A percentile compares a stretch with the other conserved stretches of the same genome.
Evolutionary conservation across 2,797 vertebrate genomes (phyloP).

Genomic region (Carduelis carduelis): DNA sequence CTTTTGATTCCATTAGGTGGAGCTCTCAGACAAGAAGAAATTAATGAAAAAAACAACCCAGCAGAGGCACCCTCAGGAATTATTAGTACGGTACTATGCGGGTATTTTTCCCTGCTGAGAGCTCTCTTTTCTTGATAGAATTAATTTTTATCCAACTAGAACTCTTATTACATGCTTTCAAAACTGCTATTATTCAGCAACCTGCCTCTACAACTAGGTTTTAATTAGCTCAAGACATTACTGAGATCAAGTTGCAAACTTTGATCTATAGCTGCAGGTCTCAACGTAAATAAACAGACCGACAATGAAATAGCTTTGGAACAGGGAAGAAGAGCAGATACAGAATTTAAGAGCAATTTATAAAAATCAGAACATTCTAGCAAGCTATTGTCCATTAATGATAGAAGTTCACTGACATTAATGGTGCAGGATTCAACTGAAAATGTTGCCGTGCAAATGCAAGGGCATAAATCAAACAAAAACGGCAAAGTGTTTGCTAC

Average conservation of each 20-base stretch:
- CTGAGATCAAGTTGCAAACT: not conserved
- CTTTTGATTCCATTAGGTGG: slow-evolving; percentile 54
- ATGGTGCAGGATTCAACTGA: not conserved
- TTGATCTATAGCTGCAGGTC: not conserved
- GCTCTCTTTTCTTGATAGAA: not conserved
- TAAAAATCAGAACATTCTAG: not conserved
- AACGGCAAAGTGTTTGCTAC: not conserved
- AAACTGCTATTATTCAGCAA: not conserved
- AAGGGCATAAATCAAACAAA: not conserved
- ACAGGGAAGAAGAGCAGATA: not conserved
- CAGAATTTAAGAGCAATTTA: not conserved
- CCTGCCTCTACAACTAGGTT: not conserved
- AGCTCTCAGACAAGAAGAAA: slow-evolving; percentile 46
- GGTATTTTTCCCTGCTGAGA: not conserved
- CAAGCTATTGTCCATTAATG: not conserved
- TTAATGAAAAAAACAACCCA: not conserved
- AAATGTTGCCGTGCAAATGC: not conserved
- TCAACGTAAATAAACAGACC: not conserved
- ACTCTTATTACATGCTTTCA: not conserved
- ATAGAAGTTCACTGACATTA: not conserved
- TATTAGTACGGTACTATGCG: not conserved
- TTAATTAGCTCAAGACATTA: not conserved
- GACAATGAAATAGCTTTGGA: not conserved
- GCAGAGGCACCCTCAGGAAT: not conserved
- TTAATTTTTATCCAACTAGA: not conserved